A percentile compares a stretch with the other conserved stretches of the same genome.
phyloP scores from a whole-genome alignment of 2,888 invertebrate species.

The Apodemia mormo region DNA sequence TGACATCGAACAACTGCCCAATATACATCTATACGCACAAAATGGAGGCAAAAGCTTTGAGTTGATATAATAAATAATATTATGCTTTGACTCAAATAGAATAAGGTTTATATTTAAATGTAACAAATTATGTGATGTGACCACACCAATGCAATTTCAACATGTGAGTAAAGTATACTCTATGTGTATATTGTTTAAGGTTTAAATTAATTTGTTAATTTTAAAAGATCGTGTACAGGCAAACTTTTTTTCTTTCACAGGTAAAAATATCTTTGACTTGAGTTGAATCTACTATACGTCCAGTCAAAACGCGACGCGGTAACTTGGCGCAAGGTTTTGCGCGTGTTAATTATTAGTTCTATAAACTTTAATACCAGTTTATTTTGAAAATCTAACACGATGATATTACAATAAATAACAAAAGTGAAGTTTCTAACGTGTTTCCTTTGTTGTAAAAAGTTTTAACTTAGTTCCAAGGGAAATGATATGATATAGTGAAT shows the following conservation, averaged over 20 bases:
- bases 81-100: neutral
- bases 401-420: neutral
- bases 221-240: conserved; percentile 48
- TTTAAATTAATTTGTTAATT: conserved; percentile 33
- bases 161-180: conserved; percentile 38
- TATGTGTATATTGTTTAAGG: accelerated
- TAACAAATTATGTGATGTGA: conserved; percentile 40
- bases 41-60: conserved; percentile 55
- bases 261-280: conserved; percentile 62
- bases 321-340: conserved; percentile 42
- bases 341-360: conserved; percentile 23
- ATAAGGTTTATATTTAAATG: conserved; percentile 41
- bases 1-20: conserved; percentile 72
- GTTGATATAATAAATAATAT: conserved; percentile 30
- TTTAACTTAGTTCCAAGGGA: conserved; percentile 54
- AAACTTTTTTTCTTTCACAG: conserved; percentile 71
- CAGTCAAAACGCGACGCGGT: conserved; percentile 68
- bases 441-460: conserved; percentile 39
- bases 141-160: conserved; percentile 58
- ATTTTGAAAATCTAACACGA: conserved; percentile 28
- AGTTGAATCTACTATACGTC: conserved; percentile 40
- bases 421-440: conserved; percentile 40
- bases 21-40: conserved; percentile 60
- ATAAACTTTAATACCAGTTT: conserved; percentile 27
- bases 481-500: conserved; percentile 53